phyloP scores from a whole-genome alignment of 2,888 invertebrate species.

The Drosophila gaucha region DNA sequence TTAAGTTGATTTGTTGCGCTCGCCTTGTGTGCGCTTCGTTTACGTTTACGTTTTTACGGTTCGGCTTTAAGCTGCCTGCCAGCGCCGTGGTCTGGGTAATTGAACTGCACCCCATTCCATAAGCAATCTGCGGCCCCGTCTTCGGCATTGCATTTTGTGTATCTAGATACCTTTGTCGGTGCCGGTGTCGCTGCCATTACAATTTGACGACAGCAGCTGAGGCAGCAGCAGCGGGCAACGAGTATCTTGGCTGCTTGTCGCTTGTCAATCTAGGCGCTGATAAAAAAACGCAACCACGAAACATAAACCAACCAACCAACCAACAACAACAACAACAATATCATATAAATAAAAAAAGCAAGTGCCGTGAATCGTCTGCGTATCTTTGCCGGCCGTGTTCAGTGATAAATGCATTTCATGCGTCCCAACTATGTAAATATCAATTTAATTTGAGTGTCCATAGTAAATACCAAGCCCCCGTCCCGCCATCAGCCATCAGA shows the following conservation, averaged over 20 bases:
- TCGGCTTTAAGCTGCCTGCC: conserved; percentile 22
- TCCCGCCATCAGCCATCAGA: background rate
- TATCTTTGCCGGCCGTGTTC: conserved; percentile 39
- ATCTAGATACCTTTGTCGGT: conserved; percentile 78
- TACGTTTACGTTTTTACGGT: conserved; percentile 19
- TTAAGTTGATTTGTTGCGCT: conserved; percentile 68
- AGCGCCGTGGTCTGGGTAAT: conserved; percentile 48
- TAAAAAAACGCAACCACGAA: conserved; percentile 65
- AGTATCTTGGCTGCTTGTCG: conserved; percentile 49
- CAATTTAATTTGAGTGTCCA: conserved; percentile 83
- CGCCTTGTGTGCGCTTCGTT: conserved; percentile 35
- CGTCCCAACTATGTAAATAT: conserved; percentile 80
- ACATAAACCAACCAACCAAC: conserved; percentile 56
- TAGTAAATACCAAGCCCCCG: conserved; percentile 57
- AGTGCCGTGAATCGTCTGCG: conserved; percentile 58
- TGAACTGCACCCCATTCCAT: conserved; percentile 48
- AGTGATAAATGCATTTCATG: conserved; percentile 78
- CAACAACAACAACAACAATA: conserved; percentile 35
- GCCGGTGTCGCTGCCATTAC: conserved; percentile 45
- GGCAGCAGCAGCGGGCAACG: conserved; percentile 23
- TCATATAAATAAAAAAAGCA: conserved; percentile 45
- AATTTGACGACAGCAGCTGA: conserved; percentile 35
- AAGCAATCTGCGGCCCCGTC: conserved; percentile 24
- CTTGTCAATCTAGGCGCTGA: conserved; percentile 76
- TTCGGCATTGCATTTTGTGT: conserved; percentile 49